These are phyloP conservation scores for Melanotaenia maccullochi DNA, from an alignment of 2,797 vertebrate genomes.

Conservation along the genomic window DNA sequence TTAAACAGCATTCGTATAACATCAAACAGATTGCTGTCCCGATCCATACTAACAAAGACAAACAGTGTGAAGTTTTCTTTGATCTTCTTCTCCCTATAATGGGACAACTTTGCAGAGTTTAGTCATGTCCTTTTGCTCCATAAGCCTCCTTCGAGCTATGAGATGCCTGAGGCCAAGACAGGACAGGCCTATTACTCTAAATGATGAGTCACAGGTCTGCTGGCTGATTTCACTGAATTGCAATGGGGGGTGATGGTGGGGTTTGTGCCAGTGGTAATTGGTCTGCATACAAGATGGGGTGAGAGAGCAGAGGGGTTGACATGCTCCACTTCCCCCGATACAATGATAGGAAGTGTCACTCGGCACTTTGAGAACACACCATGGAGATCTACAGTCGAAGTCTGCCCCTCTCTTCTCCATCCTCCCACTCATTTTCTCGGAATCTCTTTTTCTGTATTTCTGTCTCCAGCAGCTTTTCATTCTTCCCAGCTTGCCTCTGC, in stretches of 20 bases:
- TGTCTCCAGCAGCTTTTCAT: slow-evolving; percentile 19
- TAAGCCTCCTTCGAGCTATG: slow-evolving; percentile 12
- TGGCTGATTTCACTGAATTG: slow-evolving; percentile 46
- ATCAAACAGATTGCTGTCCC: not conserved
- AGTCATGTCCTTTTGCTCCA: slow-evolving; percentile 30
- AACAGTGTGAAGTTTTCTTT: slow-evolving; percentile 1
- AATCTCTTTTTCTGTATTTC: slow-evolving; percentile 5
- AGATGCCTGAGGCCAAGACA: slow-evolving; percentile 34
- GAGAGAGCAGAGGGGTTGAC: slow-evolving; percentile 52
- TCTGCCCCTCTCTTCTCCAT: slow-evolving; percentile 42
- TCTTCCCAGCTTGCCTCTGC: not conserved
- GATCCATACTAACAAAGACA: slow-evolving; percentile 6
- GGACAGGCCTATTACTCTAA: slow-evolving; percentile 52
- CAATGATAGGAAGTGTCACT: slow-evolving; percentile 67
- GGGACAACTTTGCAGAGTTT: slow-evolving; percentile 13
- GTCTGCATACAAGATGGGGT: slow-evolving; percentile 52
- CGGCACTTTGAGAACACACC: slow-evolving; percentile 57
- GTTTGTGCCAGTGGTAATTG: slow-evolving; percentile 51
- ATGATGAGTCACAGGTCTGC: slow-evolving; percentile 68
- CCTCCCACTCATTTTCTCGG: slow-evolving; percentile 28
- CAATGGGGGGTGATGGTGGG: not conserved
- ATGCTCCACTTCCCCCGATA: slow-evolving; percentile 66
- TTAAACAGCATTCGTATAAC: not conserved
- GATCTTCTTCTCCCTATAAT: slow-evolving; percentile 1
- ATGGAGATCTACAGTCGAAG: slow-evolving; percentile 37